A percentile compares a stretch with the other conserved stretches of the same genome.
Evolutionary conservation across 2,888 invertebrate genomes (phyloP).

Genomic region (Stenolophus ochropezus): DNA sequence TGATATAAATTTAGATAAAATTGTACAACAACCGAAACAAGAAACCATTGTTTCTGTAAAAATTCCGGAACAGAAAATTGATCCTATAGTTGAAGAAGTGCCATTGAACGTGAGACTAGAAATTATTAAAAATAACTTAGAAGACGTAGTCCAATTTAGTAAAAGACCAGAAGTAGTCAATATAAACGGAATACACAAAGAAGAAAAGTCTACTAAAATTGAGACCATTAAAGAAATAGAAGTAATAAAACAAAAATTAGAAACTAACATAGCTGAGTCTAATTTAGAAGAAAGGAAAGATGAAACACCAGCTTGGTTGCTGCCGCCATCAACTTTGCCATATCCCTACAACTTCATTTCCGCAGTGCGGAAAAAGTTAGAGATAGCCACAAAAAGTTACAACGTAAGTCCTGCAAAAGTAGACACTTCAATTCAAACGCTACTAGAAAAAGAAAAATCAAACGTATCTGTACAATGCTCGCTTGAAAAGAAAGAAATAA

Average conservation of each 20-base stretch:
- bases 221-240: constrained; percentile 11
- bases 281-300: background rate
- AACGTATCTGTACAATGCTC: constrained; percentile 49
- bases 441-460: constrained; percentile 11
- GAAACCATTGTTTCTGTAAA: background rate
- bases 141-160: background rate
- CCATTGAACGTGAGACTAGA: background rate
- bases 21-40: background rate
- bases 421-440: constrained; percentile 36
- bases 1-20: background rate
- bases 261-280: constrained; percentile 33
- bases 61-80: background rate
- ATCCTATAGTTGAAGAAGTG: background rate
- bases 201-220: background rate
- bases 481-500: constrained; percentile 21
- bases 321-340: constrained; percentile 71
- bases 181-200: background rate
- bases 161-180: background rate
- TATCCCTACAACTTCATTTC: constrained; percentile 79
- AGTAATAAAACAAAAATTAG: constrained; percentile 46
- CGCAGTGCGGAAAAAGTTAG: constrained; percentile 77
- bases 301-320: constrained; percentile 69
- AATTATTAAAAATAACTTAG: constrained; percentile 1
- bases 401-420: constrained; percentile 52
- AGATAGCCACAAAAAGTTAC: constrained; percentile 66